A percentile compares a stretch with the other conserved stretches of the same genome.
Conservation (phyloP, 2,797 vertebrate genomes). For the Vireo griseus region DNA sequence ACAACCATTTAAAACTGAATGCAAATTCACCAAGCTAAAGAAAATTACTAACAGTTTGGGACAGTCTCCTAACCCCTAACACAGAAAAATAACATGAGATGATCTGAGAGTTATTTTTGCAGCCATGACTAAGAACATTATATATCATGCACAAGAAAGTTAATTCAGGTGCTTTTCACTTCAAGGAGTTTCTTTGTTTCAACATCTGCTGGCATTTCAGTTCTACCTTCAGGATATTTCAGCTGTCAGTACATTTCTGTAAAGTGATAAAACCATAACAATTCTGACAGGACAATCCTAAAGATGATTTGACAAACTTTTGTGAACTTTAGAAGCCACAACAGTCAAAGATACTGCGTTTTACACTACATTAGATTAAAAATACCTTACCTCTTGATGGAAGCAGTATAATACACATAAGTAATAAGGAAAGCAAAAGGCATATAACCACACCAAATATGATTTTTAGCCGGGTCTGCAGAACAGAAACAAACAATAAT, state of each 20-base stretch:
- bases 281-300: conserved; percentile 46
- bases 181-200: conserved; percentile 51
- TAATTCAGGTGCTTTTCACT: conserved; percentile 43
- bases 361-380: conserved; percentile 31
- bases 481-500: conserved; percentile 62
- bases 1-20: neutral
- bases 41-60: neutral
- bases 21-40: neutral
- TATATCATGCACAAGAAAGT: neutral
- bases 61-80: neutral
- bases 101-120: conserved; percentile 8
- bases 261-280: conserved; percentile 16
- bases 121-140: conserved; percentile 39
- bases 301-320: conserved; percentile 29
- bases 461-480: conserved; percentile 76
- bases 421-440: conserved; percentile 69
- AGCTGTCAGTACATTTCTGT: conserved; percentile 46
- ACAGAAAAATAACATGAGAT: neutral
- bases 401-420: conserved; percentile 73
- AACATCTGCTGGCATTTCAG: conserved; percentile 42
- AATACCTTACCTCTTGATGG: conserved; percentile 75
- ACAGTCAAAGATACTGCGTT: neutral
- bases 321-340: neutral
- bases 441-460: conserved; percentile 67
- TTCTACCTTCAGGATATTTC: conserved; percentile 59